Evolutionary conservation across 35 echinoderm and acorn worm genomes (phyloP).

Genomic region (Apostichopus californicus): DNA sequence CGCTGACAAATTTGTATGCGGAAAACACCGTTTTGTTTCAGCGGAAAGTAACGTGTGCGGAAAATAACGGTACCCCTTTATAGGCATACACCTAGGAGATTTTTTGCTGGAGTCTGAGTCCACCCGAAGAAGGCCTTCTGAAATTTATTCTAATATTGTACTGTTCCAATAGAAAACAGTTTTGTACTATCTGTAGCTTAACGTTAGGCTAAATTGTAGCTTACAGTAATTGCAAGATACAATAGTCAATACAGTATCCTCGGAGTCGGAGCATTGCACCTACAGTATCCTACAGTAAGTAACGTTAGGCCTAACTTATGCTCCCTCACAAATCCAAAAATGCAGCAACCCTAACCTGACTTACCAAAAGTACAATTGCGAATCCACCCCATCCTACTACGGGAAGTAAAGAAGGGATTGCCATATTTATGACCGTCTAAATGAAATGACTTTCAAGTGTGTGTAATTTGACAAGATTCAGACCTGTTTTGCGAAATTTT

Average conservation of each 20-base stretch:
- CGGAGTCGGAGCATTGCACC: too few relatives aligned
- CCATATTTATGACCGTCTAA: neutral
- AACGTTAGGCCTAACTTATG: neutral
- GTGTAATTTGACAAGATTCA: too few relatives aligned
- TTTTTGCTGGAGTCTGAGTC: too few relatives aligned
- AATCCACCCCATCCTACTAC: neutral
- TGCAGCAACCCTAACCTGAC: neutral
- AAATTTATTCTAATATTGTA: too few relatives aligned
- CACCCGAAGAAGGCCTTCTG: too few relatives aligned
- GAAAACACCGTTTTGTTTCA: too few relatives aligned
- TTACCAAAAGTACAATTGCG: slow-evolving; percentile 1
- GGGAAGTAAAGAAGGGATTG: neutral
- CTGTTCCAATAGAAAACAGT: neutral
- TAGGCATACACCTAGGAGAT: too few relatives aligned
- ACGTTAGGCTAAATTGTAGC: neutral
- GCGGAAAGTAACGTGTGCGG: too few relatives aligned
- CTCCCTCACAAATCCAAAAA: neutral
- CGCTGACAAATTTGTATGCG: too few relatives aligned
- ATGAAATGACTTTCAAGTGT: neutral
- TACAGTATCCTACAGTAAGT: neutral
- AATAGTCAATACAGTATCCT: too few relatives aligned
- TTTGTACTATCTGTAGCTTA: neutral
- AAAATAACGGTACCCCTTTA: too few relatives aligned
- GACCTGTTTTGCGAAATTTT: too few relatives aligned
- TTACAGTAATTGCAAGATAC: neutral